phyloP scores from a whole-genome alignment of 2,113 vertebrate species.

The Sciurus niger region DNA sequence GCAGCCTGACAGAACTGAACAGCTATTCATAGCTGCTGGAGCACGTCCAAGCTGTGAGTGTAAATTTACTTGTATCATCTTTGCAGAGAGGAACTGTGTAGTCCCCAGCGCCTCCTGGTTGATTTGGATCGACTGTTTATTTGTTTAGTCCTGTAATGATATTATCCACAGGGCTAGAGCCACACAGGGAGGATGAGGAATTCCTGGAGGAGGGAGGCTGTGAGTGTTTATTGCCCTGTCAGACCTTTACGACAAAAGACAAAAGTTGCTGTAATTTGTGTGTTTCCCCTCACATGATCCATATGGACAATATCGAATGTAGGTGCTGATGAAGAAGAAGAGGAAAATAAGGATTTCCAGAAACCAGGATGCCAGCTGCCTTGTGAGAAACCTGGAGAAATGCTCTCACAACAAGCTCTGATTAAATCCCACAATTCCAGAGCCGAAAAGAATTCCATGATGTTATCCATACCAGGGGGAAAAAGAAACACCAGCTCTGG shows the following conservation, averaged over 20 bases:
- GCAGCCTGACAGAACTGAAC: slow-evolving; percentile 90
- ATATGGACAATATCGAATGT: slow-evolving; percentile 73
- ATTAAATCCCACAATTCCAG: slow-evolving; percentile 17
- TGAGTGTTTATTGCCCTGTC: slow-evolving; percentile 89
- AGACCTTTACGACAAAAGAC: slow-evolving; percentile 88
- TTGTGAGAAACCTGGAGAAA: slow-evolving; percentile 27
- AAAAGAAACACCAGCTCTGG: neutral
- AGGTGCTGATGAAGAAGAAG: slow-evolving; percentile 62
- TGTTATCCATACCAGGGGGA: slow-evolving; percentile 44
- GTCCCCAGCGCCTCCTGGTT: slow-evolving; percentile 87
- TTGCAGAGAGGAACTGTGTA: slow-evolving; percentile 86
- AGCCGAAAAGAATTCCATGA: slow-evolving; percentile 67
- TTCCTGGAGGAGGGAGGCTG: slow-evolving; percentile 86
- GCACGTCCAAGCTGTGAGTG: slow-evolving; percentile 88
- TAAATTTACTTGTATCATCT: slow-evolving; percentile 92
- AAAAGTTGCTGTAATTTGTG: slow-evolving; percentile 84
- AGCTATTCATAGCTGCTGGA: slow-evolving; percentile 91
- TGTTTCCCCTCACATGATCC: slow-evolving; percentile 63
- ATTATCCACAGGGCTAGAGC: slow-evolving; percentile 90
- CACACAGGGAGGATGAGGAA: slow-evolving; percentile 89
- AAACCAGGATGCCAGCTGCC: slow-evolving; percentile 70
- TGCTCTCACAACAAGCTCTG: slow-evolving; percentile 27
- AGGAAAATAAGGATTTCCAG: neutral
- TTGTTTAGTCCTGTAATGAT: slow-evolving; percentile 93
- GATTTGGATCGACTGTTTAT: slow-evolving; percentile 91